Base-by-base conservation (phyloP, 2,888 invertebrate genomes). In the Autographa pulchrina region DNA sequence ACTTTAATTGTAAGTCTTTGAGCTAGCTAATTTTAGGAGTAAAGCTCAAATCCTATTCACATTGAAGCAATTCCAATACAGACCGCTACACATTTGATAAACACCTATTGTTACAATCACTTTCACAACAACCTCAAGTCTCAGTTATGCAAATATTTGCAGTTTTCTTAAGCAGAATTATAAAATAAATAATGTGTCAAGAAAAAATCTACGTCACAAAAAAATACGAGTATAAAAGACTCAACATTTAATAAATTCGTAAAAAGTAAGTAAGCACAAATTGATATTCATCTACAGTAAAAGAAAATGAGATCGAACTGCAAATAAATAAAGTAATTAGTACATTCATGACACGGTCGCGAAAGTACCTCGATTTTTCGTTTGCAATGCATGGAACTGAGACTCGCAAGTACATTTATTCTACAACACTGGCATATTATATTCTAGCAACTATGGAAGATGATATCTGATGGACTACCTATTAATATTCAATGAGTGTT, bases 31-130 rank as follows among this genome's bases (percentile, higher is more conserved):
- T 32, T 64, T 72, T 54, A 75, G 62, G 54, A 72, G 62, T 80
- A 66, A 82, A 84, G 80, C 83, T 84, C 75, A 65, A 75, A 74
- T 78, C 66, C 80, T 84, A 82, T 72, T 79, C 78, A 77, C 79
- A 72, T 75, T 75, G 70, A 85, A 85, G 82, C 87, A 86, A 85
- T 87, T 87, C 83, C 84, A 80, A 82, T 81, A 84, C 81, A 86
- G 65, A 80, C 76, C 70, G 65, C 77, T 85, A 86, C 82, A 80
- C 79, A 81, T 72, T 82, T 70, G 74, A 80, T 78, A 81, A 83
- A 80, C 82, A 82, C 76, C 77, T 84, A 81, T 80, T 81, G 74
- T 80, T 78, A 82, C 77, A 74, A 79, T 75, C 81, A 84, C 79
- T 77, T 81, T 76, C 82, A 79, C 78, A 81, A 82, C 82, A 81